Evolutionary conservation across 2,113 vertebrate species (phyloP).

Genomic region (Mormoops blainvillei): DNA sequence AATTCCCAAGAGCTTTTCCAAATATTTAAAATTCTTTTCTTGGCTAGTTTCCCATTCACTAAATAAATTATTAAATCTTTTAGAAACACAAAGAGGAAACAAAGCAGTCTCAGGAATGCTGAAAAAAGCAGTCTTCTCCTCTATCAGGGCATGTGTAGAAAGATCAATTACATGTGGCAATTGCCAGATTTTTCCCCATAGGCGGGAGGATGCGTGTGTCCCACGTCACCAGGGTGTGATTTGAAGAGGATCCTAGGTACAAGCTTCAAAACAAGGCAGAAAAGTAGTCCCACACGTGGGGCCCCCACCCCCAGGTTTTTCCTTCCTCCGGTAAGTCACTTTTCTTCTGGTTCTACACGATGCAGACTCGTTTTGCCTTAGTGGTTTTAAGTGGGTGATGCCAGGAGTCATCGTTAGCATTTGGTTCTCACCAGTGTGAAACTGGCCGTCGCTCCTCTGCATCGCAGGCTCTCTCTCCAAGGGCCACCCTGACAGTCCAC

Average conservation of each 20-base stretch:
- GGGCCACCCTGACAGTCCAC: background rate
- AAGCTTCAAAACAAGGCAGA: background rate
- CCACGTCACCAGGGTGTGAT: background rate
- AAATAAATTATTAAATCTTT: background rate
- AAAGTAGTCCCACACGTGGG: fast-evolving
- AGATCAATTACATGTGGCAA: background rate
- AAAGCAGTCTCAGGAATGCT: too few relatives aligned
- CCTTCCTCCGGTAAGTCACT: background rate
- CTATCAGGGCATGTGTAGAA: background rate
- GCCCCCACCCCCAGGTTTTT: background rate
- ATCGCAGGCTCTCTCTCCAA: background rate
- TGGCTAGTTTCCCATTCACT: background rate
- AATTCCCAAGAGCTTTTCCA: background rate
- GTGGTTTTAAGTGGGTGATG: background rate
- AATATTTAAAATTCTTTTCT: background rate
- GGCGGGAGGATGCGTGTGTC: background rate
- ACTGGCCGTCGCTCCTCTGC: fast-evolving
- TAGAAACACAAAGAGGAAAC: background rate
- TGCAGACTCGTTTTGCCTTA: background rate
- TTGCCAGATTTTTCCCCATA: background rate
- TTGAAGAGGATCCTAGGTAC: background rate
- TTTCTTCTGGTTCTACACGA: background rate
- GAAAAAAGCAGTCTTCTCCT: too few relatives aligned
- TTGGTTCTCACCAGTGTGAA: constrained; percentile 26
- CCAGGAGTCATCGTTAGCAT: background rate